These are phyloP conservation scores for Zaprionus tsacasi DNA, from an alignment of 1,140 invertebrate species.

Conservation along the genomic window DNA sequence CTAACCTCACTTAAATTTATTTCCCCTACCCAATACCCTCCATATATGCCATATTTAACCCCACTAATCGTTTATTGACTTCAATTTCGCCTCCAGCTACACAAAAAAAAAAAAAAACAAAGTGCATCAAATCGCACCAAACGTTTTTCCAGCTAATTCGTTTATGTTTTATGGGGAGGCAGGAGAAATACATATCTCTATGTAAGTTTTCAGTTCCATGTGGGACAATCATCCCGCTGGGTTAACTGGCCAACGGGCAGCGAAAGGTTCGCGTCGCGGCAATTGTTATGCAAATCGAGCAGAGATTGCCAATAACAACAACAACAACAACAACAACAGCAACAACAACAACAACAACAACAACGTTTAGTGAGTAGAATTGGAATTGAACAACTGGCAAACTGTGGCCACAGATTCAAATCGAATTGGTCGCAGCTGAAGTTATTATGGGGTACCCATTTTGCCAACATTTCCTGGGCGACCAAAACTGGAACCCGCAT, in stretches of 20 bases:
- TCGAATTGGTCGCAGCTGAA: slow-evolving; percentile 57
- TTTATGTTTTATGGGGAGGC: slow-evolving; percentile 64
- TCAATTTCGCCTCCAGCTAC: background rate
- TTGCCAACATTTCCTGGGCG: slow-evolving; percentile 65
- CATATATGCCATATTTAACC: background rate
- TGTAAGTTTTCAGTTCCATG: slow-evolving; percentile 23
- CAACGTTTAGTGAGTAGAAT: slow-evolving; percentile 71
- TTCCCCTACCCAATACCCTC: background rate
- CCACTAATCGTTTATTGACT: background rate
- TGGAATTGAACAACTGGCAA: slow-evolving; percentile 48
- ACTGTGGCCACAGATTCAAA: slow-evolving; percentile 42
- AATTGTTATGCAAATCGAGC: slow-evolving; percentile 78
- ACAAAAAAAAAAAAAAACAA: slow-evolving; percentile 7
- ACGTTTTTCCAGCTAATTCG: slow-evolving; percentile 59
- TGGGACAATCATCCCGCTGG: slow-evolving; percentile 1
- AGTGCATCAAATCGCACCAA: slow-evolving; percentile 31
- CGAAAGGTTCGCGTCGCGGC: slow-evolving; percentile 61
- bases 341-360: slow-evolving; percentile 28
- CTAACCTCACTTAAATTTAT: background rate
- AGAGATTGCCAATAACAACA: slow-evolving; percentile 40
- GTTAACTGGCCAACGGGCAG: slow-evolving; percentile 40
- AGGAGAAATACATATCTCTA: slow-evolving; percentile 24
- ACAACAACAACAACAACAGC: slow-evolving; percentile 25
- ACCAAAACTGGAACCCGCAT: slow-evolving; percentile 52
- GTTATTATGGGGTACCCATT: slow-evolving; percentile 52